phyloP scores from a whole-genome alignment of 2,888 invertebrate genomes.

The Stenolophus ochropezus region DNA sequence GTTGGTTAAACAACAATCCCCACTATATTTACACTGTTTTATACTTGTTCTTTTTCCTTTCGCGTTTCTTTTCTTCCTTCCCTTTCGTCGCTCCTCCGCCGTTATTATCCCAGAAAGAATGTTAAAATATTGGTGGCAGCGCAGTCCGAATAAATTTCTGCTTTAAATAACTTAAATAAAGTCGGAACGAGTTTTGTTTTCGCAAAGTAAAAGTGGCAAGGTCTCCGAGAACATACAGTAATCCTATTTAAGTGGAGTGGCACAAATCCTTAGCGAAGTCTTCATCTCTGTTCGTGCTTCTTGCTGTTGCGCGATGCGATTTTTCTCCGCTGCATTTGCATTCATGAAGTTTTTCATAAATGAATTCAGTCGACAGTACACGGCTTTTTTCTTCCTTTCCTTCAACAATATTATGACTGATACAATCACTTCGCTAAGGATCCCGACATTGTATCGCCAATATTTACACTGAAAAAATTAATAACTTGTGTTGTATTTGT shows the following conservation, averaged over 20 bases:
- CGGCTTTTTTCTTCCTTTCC: slow-evolving; percentile 12
- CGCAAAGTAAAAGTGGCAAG: slow-evolving; percentile 33
- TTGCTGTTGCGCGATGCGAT: slow-evolving; percentile 20
- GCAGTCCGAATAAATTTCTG: slow-evolving; percentile 16
- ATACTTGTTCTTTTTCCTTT: slow-evolving; percentile 25
- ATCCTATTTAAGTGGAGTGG: slow-evolving; percentile 34
- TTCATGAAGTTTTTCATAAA: slow-evolving; percentile 46
- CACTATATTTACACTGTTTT: slow-evolving; percentile 35
- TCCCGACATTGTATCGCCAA: slow-evolving; percentile 24
- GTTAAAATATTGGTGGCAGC: slow-evolving; percentile 34
- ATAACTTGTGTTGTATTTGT: slow-evolving; percentile 28
- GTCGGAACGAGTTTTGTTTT: slow-evolving; percentile 40
- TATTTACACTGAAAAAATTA: slow-evolving; percentile 25
- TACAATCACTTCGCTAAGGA: slow-evolving; percentile 31
- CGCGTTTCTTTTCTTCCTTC: background rate
- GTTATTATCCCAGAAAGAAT: slow-evolving; percentile 31
- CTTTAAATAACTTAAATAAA: slow-evolving; percentile 39
- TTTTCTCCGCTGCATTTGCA: slow-evolving; percentile 40
- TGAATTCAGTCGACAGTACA: slow-evolving; percentile 24
- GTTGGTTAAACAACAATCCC: slow-evolving; percentile 32
- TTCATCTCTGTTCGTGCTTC: background rate
- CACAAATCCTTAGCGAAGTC: slow-evolving; percentile 10
- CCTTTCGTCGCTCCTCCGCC: background rate
- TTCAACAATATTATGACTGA: slow-evolving; percentile 15
- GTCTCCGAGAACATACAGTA: slow-evolving; percentile 23